phyloP scores from a whole-genome alignment of 2,888 invertebrate genomes.

The Lathronympha strigana region DNA sequence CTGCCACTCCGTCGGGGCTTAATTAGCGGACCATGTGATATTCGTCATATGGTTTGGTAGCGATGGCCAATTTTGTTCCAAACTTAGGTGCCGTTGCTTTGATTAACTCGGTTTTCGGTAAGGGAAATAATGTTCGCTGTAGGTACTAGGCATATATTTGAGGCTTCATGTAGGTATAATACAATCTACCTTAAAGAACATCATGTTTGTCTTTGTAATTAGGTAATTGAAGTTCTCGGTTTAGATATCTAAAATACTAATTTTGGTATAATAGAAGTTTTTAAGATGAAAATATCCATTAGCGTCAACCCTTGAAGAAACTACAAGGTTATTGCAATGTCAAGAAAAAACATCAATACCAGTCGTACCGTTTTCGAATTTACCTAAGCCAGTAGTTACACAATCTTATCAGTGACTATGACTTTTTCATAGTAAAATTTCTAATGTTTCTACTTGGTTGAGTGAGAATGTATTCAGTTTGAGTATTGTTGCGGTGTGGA shows the following conservation, averaged over 20 bases:
- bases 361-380: slow-evolving; percentile 29
- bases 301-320: slow-evolving; percentile 25
- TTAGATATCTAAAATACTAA: no score
- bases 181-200: neutral
- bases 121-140: no score
- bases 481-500: slow-evolving; percentile 48
- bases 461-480: slow-evolving; percentile 52
- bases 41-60: slow-evolving; percentile 20
- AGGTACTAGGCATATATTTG: no score
- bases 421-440: slow-evolving; percentile 9
- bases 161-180: no score
- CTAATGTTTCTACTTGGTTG: slow-evolving; percentile 29
- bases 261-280: neutral
- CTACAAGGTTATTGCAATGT: slow-evolving; percentile 24
- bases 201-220: neutral
- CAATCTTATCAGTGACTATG: slow-evolving; percentile 15
- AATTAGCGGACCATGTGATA: slow-evolving; percentile 12
- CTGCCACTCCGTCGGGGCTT: neutral
- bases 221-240: neutral
- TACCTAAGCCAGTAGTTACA: slow-evolving; percentile 21
- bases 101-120: no score
- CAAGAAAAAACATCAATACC: slow-evolving; percentile 11
- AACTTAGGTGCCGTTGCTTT: no score
- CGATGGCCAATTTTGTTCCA: neutral
- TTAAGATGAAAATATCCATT: slow-evolving; percentile 20